These are phyloP conservation scores for Ctenopoma multispine DNA, from an alignment of 2,797 vertebrate species.

Conservation along the genomic window DNA sequence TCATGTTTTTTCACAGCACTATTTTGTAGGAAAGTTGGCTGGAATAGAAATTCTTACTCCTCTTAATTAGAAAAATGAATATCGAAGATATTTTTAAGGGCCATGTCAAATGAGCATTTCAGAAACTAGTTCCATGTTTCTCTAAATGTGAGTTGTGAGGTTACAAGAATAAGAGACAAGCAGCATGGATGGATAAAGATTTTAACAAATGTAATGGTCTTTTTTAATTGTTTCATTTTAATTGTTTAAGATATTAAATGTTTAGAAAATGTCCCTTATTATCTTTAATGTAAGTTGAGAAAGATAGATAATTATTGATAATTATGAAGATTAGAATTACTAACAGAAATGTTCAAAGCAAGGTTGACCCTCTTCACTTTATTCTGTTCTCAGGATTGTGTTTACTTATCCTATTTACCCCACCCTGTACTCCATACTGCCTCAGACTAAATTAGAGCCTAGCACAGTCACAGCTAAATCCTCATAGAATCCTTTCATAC, in stretches of 20 bases:
- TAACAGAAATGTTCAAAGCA: slow-evolving; percentile 15
- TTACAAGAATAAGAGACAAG: neutral
- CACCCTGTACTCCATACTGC: slow-evolving; percentile 21
- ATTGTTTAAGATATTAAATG: neutral
- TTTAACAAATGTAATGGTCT: neutral
- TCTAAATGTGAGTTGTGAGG: neutral
- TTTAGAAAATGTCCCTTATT: too few relatives aligned
- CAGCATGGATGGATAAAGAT: neutral
- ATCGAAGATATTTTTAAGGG: slow-evolving; percentile 30
- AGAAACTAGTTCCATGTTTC: slow-evolving; percentile 6
- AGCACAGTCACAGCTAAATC: slow-evolving; percentile 54
- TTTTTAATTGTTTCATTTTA: slow-evolving; percentile 1
- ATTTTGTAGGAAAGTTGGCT: slow-evolving; percentile 57
- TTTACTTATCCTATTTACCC: slow-evolving; percentile 50
- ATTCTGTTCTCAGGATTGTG: slow-evolving; percentile 21
- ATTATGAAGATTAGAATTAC: slow-evolving; percentile 1
- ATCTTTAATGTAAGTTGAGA: neutral
- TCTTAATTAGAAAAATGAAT: slow-evolving; percentile 76
- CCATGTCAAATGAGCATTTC: slow-evolving; percentile 16
- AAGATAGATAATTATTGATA: neutral
- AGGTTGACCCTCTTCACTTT: neutral
- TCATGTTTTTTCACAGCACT: slow-evolving; percentile 41
- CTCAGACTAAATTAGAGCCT: slow-evolving; percentile 47
- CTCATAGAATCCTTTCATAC: slow-evolving; percentile 54
- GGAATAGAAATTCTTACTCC: slow-evolving; percentile 61